Conservation (phyloP, 2,888 invertebrate genomes). For the Mythimna loreyi region DNA sequence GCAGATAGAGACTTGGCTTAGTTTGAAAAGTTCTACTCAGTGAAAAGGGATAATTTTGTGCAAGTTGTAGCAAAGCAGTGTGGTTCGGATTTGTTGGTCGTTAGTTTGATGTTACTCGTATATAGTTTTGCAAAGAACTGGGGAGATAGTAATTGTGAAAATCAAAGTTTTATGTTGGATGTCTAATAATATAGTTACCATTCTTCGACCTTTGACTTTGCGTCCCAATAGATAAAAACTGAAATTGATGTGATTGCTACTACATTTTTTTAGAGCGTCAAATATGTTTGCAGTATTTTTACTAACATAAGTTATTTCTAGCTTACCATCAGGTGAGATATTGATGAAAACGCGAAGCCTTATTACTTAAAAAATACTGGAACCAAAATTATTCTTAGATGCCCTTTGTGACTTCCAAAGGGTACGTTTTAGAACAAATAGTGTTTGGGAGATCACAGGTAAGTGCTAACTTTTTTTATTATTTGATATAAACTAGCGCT, state of each 20-base stretch:
- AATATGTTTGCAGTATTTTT: too few species aligned
- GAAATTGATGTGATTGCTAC: too few species aligned
- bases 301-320: too few species aligned
- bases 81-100: slow-evolving; percentile 23
- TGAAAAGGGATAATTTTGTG: slow-evolving; percentile 52
- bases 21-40: slow-evolving; percentile 42
- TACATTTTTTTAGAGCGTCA: too few species aligned
- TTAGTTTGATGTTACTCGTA: slow-evolving; percentile 18
- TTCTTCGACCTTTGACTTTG: too few species aligned
- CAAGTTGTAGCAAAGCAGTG: slow-evolving; percentile 38
- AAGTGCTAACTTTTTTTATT: background rate
- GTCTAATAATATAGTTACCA: background rate
- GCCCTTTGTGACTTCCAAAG: background rate
- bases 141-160: background rate
- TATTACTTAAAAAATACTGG: too few species aligned
- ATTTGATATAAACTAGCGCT: too few species aligned
- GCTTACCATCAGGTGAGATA: too few species aligned
- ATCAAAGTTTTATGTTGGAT: background rate
- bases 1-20: slow-evolving; percentile 45
- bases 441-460: background rate
- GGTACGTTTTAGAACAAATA: background rate
- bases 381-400: too few species aligned
- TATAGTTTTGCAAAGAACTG: slow-evolving; percentile 7
- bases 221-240: too few species aligned
- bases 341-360: too few species aligned